Conservation (phyloP, 1,140 invertebrate species). For the Hyphantria cunea region DNA sequence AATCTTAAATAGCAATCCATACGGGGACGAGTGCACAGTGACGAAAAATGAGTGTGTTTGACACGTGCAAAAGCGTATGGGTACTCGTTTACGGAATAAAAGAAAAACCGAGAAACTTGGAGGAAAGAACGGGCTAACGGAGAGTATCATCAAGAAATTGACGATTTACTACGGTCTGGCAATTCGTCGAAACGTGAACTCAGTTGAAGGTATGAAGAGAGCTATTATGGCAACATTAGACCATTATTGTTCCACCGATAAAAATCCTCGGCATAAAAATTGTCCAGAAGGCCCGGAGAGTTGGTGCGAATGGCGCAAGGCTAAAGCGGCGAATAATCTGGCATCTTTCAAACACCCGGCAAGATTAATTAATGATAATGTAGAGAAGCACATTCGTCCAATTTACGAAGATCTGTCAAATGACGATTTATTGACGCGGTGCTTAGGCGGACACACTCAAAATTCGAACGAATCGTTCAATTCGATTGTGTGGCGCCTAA, state of each 20-base stretch:
- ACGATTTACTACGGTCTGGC: constrained; percentile 31
- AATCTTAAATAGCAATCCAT: constrained; percentile 11
- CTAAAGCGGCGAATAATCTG: constrained; percentile 10
- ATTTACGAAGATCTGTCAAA: constrained; percentile 24
- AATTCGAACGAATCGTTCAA: not conserved
- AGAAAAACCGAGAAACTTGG: constrained; percentile 24
- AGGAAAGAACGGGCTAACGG: constrained; percentile 29
- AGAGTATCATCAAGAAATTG: constrained; percentile 25
- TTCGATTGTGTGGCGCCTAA: not conserved
- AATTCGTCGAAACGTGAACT: constrained; percentile 28
- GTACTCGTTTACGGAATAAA: constrained; percentile 22
- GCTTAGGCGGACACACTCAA: not conserved
- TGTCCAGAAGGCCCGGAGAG: constrained; percentile 30
- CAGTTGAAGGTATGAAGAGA: constrained; percentile 26
- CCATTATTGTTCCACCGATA: constrained; percentile 32
- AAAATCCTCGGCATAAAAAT: constrained; percentile 31
- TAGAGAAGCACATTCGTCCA: constrained; percentile 23
- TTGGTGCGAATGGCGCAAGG: constrained; percentile 15
- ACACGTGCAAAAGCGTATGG: constrained; percentile 31
- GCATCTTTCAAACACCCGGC: constrained; percentile 11
- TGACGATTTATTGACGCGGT: constrained; percentile 16
- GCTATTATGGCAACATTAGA: constrained; percentile 31
- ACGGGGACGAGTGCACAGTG: constrained; percentile 11
- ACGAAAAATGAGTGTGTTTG: constrained; percentile 30
- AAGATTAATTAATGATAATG: not conserved